Base-by-base conservation (phyloP, 2,888 invertebrate species). In the Yponomeuta plumbellus region DNA sequence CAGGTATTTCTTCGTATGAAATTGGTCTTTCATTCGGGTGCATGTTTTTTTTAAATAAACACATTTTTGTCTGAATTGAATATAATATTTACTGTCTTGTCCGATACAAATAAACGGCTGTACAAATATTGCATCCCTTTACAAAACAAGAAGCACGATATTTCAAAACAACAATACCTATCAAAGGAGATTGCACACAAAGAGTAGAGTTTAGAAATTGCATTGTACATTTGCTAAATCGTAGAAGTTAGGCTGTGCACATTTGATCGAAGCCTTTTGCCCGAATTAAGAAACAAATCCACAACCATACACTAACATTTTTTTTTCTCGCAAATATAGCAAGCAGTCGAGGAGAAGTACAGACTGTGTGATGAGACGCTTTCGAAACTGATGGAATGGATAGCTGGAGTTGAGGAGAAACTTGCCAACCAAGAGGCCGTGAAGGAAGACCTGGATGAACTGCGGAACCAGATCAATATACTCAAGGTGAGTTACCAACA, bases 291-390 rank as follows among this genome's bases (percentile, higher is more conserved):
- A 8, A 52, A 13, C 4, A 52, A 52, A 52, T 17, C 44, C 44
- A 13, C 44, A 52, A 64, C 17, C 67, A 69, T 68, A 71, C 63
- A 76, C 71, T 78, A 70, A 71, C 62, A 63, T 68, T 67, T 64
- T 23, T 22, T 13, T 68, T 74, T 76, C 79, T 83, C 76, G 66
- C 73, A 74, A 74, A 73, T 86, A 73, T 93, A 98, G 98, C 97
- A 97, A 96, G 97, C 97, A 79, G 96, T 97, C 75, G 96, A 97
- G 90, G 98, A 98, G 85, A 97, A 97, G 87, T 98, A 97, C 93
- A 96, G 96, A 81, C 92, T 96, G 76, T 97, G 97, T 87, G 97
- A 97, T 85, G 97, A 97, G 83, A 96, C 95, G 59, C 92, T 97
- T 68, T 94, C 94, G 70, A 96, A 96, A 81, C 92, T 98, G 68